Base-by-base conservation (phyloP, 1,140 invertebrate genomes). In the Vanessa atalanta region DNA sequence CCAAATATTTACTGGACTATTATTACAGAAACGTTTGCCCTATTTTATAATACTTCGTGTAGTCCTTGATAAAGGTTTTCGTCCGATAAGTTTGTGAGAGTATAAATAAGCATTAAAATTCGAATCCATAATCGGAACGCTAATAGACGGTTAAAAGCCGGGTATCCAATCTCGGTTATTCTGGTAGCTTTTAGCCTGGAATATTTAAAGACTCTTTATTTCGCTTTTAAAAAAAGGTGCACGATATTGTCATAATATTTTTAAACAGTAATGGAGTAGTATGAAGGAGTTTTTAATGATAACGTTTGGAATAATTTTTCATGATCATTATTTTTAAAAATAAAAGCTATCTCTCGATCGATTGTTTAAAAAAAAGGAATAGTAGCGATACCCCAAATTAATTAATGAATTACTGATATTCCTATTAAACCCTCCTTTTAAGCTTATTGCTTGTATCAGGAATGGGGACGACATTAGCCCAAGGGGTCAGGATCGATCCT, bases 111-210 rank as follows among this genome's bases (percentile, higher is more conserved):
- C 64, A 70, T 75, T 70, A 43, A 75, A 70, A 70, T 75, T 70
- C 61, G 37, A 65, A 70, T 75, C 73, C 61, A 64, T 70, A 75
- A 75, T 75, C 69, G 73, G 67, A 37, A 26, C 72, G 57, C 67
- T 74, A 74, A 74, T 74, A 74, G 72, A 74, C 67, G 72, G 72
- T 51, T 74, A 70, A 74, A 74, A 70, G 72, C 72, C 72, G 60
- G 67, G 72, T 74, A 74, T 74, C 72, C 60, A 66, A 68, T 70
- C 61, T 65, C 67, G 48, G 67, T 65, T 74, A 65, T 74, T 74
- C 72, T 53, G 55, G 72, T 68, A 57, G 72, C 72, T 74, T 74
- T 74, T 55, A 73, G 50, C 9, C 48, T 47, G 57, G 61, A 70
- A 70, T 70, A 70, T 70, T 74, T 65, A 74, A 74, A 65, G 48